Base-by-base conservation (phyloP, 1,140 invertebrate genomes). In the Ips typographus region DNA sequence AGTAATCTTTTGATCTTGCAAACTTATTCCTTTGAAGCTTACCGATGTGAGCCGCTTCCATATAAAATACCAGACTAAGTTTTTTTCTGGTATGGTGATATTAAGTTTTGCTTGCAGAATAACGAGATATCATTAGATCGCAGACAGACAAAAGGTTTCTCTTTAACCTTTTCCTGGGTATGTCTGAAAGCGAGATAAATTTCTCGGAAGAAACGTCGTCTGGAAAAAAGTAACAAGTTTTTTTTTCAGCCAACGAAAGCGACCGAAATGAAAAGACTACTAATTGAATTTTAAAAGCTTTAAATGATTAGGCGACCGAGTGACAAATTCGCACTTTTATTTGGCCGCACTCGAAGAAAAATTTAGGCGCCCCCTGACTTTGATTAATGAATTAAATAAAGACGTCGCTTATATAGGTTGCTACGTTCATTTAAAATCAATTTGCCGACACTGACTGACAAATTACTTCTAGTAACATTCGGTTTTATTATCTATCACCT, bases 271-370 rank as follows among this genome's bases (percentile, higher is more conserved):
- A 68, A 68, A 61, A 59, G 56, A 68, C 47, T 60, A 52, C 65
- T 68, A 68, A 68, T 68, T 68, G 65, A 68, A 68, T 68, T 68
- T 68, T 68, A 68, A 68, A 60, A 68, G 65, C 65, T 68, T 61
- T 61, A 59, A 68, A 68, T 68, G 56, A 68, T 68, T 68, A 59
- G 65, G 43, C 65, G 39, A 42, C 44, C 5, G 39, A 41, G 65
- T 68, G 65, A 68, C 65, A 68, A 68, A 68, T 68, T 68, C 65
- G 65, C 65, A 68, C 44, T 68, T 60, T 68, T 60, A 60, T 60
- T 68, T 42, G 8, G 37, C 43, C 65, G 7, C 65, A 59, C 56
- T 59, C 43, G 7, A 2, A 68, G 65, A 65, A 68, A 68, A 60
- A 68, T 22, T 22, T 22, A 68, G 57, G 40, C 59, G 36, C n/a